Conservation (phyloP, 2,797 vertebrate species). For the Pachyuromys duprasi region DNA sequence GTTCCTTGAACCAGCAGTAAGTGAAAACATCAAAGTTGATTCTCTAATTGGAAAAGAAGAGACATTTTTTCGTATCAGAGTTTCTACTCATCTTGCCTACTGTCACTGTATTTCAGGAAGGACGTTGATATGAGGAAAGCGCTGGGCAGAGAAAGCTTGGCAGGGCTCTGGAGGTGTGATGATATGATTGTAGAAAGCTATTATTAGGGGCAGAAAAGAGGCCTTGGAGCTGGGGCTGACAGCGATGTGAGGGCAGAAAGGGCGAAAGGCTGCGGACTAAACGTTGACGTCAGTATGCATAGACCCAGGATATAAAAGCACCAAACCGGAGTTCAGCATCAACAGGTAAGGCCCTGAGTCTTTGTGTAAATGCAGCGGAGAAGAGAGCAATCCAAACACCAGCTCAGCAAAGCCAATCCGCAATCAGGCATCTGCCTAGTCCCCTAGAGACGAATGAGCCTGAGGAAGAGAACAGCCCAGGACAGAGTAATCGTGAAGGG, state of each 20-base stretch:
- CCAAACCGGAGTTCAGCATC: background rate
- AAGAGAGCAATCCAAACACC: background rate
- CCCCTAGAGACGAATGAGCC: background rate
- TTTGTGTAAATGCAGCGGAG: constrained; percentile 5
- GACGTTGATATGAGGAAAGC: background rate
- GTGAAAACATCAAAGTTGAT: constrained; percentile 38
- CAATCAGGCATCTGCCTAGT: background rate
- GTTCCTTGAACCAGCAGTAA: constrained; percentile 48
- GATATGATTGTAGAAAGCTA: background rate
- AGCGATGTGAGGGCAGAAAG: background rate
- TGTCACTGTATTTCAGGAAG: constrained; percentile 1
- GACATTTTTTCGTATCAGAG: background rate
- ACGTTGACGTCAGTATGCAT: background rate
- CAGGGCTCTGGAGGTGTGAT: background rate
- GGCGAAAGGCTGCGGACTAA: background rate
- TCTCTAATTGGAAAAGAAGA: constrained; percentile 59
- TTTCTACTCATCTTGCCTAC: background rate
- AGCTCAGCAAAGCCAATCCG: background rate
- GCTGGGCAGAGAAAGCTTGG: background rate
- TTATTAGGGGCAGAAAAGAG: background rate
- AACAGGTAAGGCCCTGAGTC: background rate
- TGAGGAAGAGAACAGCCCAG: background rate
- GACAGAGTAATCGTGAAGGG: background rate
- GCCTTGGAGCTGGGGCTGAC: background rate
- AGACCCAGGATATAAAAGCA: background rate